Percentiles rank a stretch among this genome's conserved stretches.
Conservation (phyloP, 64 coral and sea anemone genomes). For the Cladopsammia gracilis region DNA sequence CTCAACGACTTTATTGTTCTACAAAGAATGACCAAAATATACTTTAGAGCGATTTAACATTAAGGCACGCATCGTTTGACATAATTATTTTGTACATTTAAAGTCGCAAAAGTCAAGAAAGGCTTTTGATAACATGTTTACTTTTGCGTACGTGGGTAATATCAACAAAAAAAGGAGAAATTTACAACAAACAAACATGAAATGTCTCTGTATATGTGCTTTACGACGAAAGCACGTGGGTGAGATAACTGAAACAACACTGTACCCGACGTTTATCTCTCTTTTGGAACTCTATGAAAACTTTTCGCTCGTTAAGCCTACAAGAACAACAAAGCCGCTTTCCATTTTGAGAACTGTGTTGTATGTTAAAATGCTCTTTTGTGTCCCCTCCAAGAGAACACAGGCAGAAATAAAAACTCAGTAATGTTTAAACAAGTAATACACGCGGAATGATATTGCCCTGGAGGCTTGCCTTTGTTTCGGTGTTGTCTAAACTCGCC, state of each 20-base stretch:
- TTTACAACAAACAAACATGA: neutral
- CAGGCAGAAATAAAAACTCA: neutral
- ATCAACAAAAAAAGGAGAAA: neutral
- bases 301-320: neutral
- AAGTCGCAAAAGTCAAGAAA: constrained; percentile 20
- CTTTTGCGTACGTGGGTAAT: neutral
- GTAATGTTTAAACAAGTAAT: constrained; percentile 27
- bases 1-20: neutral
- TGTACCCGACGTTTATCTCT: neutral
- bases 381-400: neutral
- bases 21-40: neutral
- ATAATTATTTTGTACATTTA: neutral
- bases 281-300: neutral
- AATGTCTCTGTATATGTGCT: neutral
- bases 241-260: neutral
- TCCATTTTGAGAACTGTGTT: neutral
- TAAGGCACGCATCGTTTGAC: neutral
- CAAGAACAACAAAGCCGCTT: neutral
- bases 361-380: neutral
- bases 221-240: neutral
- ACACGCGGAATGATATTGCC: neutral
- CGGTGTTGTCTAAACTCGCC: neutral
- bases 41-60: neutral
- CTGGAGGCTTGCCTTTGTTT: neutral
- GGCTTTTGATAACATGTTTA: constrained; percentile 3